Evolutionary conservation across 2,113 vertebrate genomes (phyloP).

Genomic region (Antechinus flavipes): DNA sequence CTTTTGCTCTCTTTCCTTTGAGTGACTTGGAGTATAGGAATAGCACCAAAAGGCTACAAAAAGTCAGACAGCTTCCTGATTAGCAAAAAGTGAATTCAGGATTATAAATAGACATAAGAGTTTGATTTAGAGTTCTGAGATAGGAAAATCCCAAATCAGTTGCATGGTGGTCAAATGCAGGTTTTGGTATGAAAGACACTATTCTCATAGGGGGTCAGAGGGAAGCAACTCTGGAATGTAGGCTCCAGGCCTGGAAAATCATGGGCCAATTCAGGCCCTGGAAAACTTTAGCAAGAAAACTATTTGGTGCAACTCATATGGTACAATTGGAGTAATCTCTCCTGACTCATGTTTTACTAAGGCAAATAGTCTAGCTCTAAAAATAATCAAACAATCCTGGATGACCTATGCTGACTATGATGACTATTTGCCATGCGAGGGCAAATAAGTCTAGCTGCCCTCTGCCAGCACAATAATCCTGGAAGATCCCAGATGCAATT

Average conservation of each 20-base stretch:
- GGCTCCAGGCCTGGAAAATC: neutral
- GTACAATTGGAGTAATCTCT: neutral
- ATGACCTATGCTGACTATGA: neutral
- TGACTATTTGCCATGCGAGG: neutral
- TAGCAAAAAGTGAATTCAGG: neutral
- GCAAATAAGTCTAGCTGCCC: neutral
- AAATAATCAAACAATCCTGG: slow-evolving; percentile 2
- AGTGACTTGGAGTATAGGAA: neutral
- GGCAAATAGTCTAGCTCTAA: slow-evolving; percentile 1
- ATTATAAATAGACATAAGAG: neutral
- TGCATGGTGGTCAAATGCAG: neutral
- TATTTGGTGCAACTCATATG: neutral
- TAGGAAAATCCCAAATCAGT: neutral
- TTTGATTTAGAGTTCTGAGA: neutral
- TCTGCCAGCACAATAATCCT: neutral
- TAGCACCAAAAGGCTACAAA: neutral
- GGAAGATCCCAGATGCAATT: neutral
- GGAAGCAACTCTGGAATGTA: neutral
- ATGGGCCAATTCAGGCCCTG: neutral
- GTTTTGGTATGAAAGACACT: neutral
- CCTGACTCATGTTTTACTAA: neutral
- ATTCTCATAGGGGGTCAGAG: neutral
- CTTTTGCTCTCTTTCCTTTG: neutral
- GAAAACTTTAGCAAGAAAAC: neutral
- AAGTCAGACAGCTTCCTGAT: neutral